Percentiles rank a stretch among this genome's conserved stretches.
These are phyloP conservation scores for Omphaloscelis lunosa DNA, from an alignment of 2,888 invertebrate genomes.

Conservation along the genomic window DNA sequence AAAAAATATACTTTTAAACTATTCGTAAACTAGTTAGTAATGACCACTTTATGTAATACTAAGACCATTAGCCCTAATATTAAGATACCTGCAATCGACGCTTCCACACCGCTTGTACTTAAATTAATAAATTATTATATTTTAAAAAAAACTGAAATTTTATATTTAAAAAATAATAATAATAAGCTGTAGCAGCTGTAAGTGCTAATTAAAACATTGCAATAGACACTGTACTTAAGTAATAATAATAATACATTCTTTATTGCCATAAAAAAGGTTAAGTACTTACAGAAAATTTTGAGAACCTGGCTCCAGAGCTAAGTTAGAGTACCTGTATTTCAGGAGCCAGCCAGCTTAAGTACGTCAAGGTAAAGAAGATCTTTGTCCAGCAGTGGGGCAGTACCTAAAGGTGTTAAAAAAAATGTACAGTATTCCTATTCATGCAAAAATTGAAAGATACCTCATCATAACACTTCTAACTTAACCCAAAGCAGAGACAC, in stretches of 20 bases:
- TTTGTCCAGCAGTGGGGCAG: neutral
- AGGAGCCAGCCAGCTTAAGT: too few species aligned
- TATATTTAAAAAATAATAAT: too few species aligned
- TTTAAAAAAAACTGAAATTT: too few species aligned
- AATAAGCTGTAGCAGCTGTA: neutral
- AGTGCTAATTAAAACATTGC: conserved; percentile 1
- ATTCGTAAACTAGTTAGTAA: conserved; percentile 10
- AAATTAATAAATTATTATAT: neutral
- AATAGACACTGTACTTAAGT: neutral
- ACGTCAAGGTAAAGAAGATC: neutral
- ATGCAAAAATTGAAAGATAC: neutral
- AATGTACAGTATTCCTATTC: too few species aligned
- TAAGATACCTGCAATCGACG: neutral
- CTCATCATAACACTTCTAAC: neutral
- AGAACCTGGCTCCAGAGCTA: too few species aligned
- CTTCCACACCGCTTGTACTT: neutral
- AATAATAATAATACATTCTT: too few species aligned
- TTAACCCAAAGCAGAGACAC: neutral
- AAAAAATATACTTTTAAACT: conserved; percentile 1
- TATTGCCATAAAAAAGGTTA: too few species aligned
- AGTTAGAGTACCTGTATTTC: too few species aligned
- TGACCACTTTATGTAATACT: conserved; percentile 20
- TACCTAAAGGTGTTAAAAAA: neutral
- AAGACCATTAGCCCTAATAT: neutral
- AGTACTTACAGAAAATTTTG: too few species aligned